Conservation (phyloP, 1,140 invertebrate genomes). For the Portunus trituberculatus region DNA sequence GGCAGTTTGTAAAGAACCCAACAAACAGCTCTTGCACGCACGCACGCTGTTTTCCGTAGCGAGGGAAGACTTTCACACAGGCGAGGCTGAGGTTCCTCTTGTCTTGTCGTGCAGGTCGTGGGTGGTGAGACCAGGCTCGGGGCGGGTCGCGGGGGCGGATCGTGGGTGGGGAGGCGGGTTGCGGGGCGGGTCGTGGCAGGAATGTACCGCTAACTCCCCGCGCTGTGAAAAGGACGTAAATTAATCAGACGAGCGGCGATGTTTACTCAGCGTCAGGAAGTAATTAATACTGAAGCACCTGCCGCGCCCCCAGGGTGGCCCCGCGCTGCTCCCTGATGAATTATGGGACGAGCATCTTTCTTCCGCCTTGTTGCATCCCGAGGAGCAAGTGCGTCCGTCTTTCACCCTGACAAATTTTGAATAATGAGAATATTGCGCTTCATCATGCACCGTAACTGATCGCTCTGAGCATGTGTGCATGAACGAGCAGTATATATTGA, state of each 20-base stretch:
- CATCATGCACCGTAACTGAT: background rate
- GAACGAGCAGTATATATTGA: no score
- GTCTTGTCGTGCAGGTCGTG: no score
- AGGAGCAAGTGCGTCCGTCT: background rate
- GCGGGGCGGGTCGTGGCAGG: background rate
- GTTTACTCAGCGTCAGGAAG: constrained; percentile 26
- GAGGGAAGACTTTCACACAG: no score
- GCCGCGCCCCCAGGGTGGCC: background rate
- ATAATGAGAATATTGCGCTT: background rate
- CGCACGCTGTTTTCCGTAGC: no score
- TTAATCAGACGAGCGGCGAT: background rate
- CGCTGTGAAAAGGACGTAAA: constrained; percentile 7
- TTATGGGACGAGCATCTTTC: background rate
- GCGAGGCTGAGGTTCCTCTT: no score
- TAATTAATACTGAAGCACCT: background rate
- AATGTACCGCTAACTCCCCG: background rate
- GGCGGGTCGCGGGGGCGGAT: background rate
- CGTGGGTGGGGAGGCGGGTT: background rate
- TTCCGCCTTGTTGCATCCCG: background rate
- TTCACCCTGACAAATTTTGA: background rate
- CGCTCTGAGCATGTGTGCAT: no score
- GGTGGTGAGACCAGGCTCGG: no score
- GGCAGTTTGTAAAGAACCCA: no score
- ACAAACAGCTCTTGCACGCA: no score
- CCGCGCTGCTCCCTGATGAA: background rate